Base-by-base conservation (phyloP, 2,888 invertebrate genomes). In the Callyntrura guangdongensis region DNA sequence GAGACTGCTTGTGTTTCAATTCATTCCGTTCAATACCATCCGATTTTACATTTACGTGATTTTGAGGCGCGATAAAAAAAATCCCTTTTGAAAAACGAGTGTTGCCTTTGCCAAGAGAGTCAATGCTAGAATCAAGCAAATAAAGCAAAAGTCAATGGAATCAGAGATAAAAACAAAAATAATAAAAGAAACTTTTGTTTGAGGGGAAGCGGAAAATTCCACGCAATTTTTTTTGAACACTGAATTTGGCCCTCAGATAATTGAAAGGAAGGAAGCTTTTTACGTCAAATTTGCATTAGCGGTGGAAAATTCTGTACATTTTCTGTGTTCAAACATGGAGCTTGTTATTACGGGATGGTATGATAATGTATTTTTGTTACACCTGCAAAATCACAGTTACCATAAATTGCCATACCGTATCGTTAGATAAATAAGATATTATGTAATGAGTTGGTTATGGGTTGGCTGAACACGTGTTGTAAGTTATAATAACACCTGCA, bases 201-300 rank as follows among this genome's bases (percentile, higher is more conserved):
- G 69, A n/a, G 3, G 2, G 45, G 1, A 69, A 17, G 14, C 45
- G 11, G 36, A 69, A 69, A 69, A 69, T 69, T 69, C 45, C 17
- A 12, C 69, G 17, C 1, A 4, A 69, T 69, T 69, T 69, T 69
- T 17, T 69, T 69, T 17, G 36, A 69, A 8, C n/a, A 5, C 14
- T 45, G 69, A n/a, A 69, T 47, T 47, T 17, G 59, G 3, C 20
- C 47, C 9, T 47, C 49, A 47, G 9, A 5, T 2, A 25, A 69
- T 17, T 45, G 12, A 77, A 77, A 53, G 74, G 74, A 77, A 77
- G 74, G 49, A 77, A 77, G 53, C 14, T 49, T 49, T 1, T n/a
- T 17, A 17, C 17, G n/a, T 36, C 36, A 2, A 36, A 36, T 69
- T 12, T 69, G 36, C 12, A 36, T n/a, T 8, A 4, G 36, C 0